phyloP scores from a whole-genome alignment of 2,113 vertebrate genomes.

The Ageneiosus marmoratus region DNA sequence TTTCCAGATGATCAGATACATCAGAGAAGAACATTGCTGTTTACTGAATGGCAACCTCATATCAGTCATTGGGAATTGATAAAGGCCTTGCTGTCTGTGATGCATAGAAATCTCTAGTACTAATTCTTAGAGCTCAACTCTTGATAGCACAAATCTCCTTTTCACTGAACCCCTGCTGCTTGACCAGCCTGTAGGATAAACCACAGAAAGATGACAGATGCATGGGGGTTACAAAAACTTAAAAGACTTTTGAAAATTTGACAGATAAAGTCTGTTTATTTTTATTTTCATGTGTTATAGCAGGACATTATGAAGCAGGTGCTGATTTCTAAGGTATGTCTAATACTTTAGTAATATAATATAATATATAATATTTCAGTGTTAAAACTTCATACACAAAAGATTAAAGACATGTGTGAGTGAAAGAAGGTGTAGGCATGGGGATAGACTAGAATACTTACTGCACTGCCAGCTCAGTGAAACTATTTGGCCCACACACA shows the following conservation, averaged over 20 bases:
- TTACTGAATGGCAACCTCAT: background rate
- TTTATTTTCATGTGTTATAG: background rate
- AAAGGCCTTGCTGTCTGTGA: background rate
- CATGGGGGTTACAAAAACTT: background rate
- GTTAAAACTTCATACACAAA: background rate
- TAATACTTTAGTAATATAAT: background rate
- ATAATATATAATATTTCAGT: background rate
- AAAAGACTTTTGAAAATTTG: background rate
- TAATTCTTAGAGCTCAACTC: slow-evolving; percentile 56
- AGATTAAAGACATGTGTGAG: background rate
- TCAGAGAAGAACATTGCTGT: background rate
- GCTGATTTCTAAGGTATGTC: background rate
- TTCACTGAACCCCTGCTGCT: slow-evolving; percentile 68
- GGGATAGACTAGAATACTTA: slow-evolving; percentile 64
- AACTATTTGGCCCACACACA: slow-evolving; percentile 86
- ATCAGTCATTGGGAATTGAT: background rate
- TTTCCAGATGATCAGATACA: background rate
- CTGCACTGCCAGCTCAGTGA: slow-evolving; percentile 83
- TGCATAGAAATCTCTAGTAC: slow-evolving; percentile 29
- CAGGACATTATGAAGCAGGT: background rate
- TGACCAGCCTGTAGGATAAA: slow-evolving; percentile 63
- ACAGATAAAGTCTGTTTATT: background rate
- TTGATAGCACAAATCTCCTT: slow-evolving; percentile 71
- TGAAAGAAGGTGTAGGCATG: background rate
- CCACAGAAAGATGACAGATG: background rate